Conservation (phyloP, 2,113 vertebrate genomes). For the Corythornis cristatus region DNA sequence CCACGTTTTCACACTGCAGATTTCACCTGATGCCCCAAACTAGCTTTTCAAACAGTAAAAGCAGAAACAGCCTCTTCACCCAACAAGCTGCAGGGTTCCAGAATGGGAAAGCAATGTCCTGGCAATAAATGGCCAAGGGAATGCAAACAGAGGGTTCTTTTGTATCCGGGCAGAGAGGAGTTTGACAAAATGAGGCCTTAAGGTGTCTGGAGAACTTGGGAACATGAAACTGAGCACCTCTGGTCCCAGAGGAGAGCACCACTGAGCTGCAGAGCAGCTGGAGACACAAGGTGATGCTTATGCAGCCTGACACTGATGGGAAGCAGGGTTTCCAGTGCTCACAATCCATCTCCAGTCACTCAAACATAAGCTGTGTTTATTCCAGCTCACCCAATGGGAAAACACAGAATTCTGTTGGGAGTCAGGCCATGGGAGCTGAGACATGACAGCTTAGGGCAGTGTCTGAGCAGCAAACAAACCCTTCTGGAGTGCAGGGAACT, state of each 20-base stretch:
- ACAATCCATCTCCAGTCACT: background rate
- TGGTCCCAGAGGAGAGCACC: background rate
- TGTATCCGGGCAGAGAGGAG: background rate
- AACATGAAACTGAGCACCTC: background rate
- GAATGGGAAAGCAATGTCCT: background rate
- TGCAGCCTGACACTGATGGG: background rate
- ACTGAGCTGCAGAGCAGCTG: rapidly evolving
- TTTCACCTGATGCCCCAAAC: background rate
- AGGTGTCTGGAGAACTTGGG: background rate
- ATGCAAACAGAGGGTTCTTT: background rate
- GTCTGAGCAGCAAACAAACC: background rate
- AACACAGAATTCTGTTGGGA: background rate
- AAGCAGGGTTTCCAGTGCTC: background rate
- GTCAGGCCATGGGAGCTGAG: background rate
- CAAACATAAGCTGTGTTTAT: background rate
- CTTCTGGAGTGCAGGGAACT: background rate
- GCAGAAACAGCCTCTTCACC: background rate
- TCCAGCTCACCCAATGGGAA: background rate
- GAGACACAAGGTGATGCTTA: background rate
- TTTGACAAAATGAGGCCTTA: background rate
- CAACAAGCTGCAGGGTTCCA: background rate
- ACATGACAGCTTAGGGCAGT: rapidly evolving
- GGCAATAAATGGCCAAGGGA: background rate
- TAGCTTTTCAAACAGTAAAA: background rate
- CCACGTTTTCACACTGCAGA: background rate